Evolutionary conservation across 2,113 vertebrate genomes (phyloP), one percentile per base, ranked within the genome.

Genomic region (Etia nguti): DNA sequence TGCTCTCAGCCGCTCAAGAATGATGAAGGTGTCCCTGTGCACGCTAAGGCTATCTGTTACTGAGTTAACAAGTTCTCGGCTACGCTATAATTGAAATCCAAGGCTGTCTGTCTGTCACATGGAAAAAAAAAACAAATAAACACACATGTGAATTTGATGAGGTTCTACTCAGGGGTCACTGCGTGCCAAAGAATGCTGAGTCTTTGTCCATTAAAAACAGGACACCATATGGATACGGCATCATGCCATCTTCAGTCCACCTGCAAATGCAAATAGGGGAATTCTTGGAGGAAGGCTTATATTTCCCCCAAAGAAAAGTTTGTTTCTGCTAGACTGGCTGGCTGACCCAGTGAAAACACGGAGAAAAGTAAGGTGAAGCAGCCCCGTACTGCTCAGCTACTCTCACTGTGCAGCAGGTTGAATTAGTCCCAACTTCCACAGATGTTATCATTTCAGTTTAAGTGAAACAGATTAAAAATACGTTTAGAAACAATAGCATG

Each of bases 21-120:
- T 92, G 83, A 95, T 93, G 94, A 93, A 92, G 93, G 90, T 89
- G 92, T 97, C 94, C 96, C 89, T 52, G 22, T 62, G 70, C 92
- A 90, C 84, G 89, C 81, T 56, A 60, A 79, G 75, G 85, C 90
- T 96, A 97, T 97, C 93, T 13, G 87, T 97, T 98, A 97, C 97
- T 92, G 90, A 92, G 85, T 83, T 94, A 90, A 93, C 90, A 93
- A 90, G 77, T 88, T 87, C 79, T 92, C 82, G 20, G 83, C 85
- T 87, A 7, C 83, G 90, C 79, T 84, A 6, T 89, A 82, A 91
- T 92, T 92, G 90, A 93, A 93, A 95, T 94, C 87, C 83, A 93
- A 95, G 87, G 79, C 87, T 81, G 54, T 54, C 89, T 34, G 56
- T 80, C 90, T 34, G 81, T 92, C 90, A 94, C 81, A 15, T 18